A percentile compares a stretch with the other conserved stretches of the same genome.
phyloP scores from a whole-genome alignment of 2,888 invertebrate genomes.

The Polylopha cassiicola region DNA sequence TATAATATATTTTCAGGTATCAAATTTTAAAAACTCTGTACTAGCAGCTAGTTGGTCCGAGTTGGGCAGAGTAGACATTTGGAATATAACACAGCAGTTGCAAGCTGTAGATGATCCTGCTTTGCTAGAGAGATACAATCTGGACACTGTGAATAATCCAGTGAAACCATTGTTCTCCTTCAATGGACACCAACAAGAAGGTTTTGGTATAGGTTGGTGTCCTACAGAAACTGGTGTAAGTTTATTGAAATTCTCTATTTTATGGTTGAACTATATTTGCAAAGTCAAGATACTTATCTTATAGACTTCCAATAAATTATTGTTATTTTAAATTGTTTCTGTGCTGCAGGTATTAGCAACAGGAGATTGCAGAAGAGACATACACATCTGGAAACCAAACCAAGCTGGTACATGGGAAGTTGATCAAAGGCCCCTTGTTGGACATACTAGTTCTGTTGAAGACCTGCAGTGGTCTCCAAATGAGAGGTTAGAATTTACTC shows the following conservation, averaged over 20 bases:
- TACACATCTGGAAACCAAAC: slow-evolving; percentile 94
- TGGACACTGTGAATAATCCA: slow-evolving; percentile 74
- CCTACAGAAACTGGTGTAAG: slow-evolving; percentile 84
- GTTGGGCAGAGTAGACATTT: slow-evolving; percentile 92
- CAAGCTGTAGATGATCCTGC: slow-evolving; percentile 86
- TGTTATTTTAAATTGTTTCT: slow-evolving; percentile 8
- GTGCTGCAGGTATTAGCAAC: slow-evolving; percentile 87
- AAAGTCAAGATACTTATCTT: no score
- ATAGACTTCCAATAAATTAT: slow-evolving; percentile 8
- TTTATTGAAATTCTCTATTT: no score
- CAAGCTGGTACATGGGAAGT: slow-evolving; percentile 91
- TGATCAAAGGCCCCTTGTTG: slow-evolving; percentile 90
- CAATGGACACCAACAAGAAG: slow-evolving; percentile 94
- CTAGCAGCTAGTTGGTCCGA: slow-evolving; percentile 98
- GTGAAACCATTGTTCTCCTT: slow-evolving; percentile 89
- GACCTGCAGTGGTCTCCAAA: slow-evolving; percentile 99
- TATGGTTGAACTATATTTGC: no score
- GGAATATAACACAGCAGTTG: slow-evolving; percentile 90
- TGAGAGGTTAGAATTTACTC: slow-evolving; percentile 78
- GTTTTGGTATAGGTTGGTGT: slow-evolving; percentile 97
- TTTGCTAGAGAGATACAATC: slow-evolving; percentile 79
- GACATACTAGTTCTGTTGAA: slow-evolving; percentile 95
- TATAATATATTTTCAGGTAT: slow-evolving; percentile 60
- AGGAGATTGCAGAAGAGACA: slow-evolving; percentile 95
- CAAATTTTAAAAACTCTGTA: slow-evolving; percentile 79